phyloP scores from a whole-genome alignment of 2,797 vertebrate genomes.

The Manis pentadactyla region DNA sequence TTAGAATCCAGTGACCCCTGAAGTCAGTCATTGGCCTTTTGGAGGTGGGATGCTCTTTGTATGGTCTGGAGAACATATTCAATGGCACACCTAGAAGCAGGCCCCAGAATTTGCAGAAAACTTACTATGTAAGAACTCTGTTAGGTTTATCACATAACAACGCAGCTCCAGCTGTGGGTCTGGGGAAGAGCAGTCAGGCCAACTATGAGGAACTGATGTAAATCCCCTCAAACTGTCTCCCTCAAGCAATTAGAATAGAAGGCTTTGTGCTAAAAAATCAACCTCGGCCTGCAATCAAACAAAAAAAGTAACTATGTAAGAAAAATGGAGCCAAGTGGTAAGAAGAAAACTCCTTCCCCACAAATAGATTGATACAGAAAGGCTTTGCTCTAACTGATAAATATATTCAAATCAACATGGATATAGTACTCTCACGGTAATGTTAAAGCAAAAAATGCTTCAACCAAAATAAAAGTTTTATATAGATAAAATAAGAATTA shows the following conservation, averaged over 20 bases:
- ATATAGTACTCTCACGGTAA: not conserved
- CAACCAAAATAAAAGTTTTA: not conserved
- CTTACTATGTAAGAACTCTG: not conserved
- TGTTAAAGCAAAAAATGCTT: not conserved
- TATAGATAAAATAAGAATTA: not conserved
- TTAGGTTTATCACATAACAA: not conserved
- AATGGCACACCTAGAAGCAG: not conserved
- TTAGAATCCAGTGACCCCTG: not conserved
- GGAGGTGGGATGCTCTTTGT: not conserved
- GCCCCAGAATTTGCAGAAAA: not conserved
- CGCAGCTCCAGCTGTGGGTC: not conserved
- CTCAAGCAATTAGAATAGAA: not conserved
- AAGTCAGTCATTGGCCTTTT: not conserved
- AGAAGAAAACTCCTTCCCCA: not conserved
- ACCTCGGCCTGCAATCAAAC: not conserved
- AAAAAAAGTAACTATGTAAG: not conserved
- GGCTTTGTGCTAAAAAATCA: not conserved
- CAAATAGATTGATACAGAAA: not conserved
- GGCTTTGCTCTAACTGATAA: not conserved
- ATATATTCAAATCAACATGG: not conserved
- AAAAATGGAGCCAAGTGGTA: not conserved
- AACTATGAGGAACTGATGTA: not conserved
- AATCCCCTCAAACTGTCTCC: not conserved
- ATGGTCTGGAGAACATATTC: not conserved
- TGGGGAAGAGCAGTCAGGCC: not conserved